A percentile compares a stretch with the other conserved stretches of the same genome.
Evolutionary conservation across 2,113 vertebrate genomes (phyloP).

Genomic region (Athene cunicularia): DNA sequence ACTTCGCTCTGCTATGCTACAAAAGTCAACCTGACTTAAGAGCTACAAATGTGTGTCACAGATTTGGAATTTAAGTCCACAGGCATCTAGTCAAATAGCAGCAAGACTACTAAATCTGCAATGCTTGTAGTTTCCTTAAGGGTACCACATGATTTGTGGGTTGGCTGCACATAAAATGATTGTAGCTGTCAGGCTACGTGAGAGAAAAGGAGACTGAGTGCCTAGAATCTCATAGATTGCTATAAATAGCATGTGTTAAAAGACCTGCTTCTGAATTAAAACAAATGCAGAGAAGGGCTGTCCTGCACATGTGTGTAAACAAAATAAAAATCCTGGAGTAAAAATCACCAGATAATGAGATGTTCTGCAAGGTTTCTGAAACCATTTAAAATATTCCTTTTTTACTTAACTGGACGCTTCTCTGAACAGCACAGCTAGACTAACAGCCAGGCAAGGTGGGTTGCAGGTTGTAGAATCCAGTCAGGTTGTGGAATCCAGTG

Average conservation of each 20-base stretch:
- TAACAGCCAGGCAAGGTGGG: background rate
- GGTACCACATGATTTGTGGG: background rate
- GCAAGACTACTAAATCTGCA: background rate
- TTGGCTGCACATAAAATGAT: background rate
- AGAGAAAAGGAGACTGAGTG: background rate
- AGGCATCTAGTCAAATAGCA: background rate
- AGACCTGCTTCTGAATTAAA: background rate
- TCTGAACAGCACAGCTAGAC: background rate
- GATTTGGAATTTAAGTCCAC: background rate
- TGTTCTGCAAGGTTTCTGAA: background rate
- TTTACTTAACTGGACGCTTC: background rate
- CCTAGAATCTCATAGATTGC: background rate
- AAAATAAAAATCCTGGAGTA: background rate
- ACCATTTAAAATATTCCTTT: background rate
- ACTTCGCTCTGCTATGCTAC: background rate
- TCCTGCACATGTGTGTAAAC: background rate
- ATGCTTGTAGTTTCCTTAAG: background rate
- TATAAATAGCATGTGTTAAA: background rate
- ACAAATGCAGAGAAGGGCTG: background rate
- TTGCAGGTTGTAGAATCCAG: background rate
- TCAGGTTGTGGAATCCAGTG: background rate
- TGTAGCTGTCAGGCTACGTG: background rate
- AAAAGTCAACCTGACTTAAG: background rate
- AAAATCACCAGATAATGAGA: background rate
- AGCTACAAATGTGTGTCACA: background rate